These are phyloP conservation scores for Euleptes europaea DNA, from an alignment of 2,113 vertebrate genomes.

Conservation along the genomic window DNA sequence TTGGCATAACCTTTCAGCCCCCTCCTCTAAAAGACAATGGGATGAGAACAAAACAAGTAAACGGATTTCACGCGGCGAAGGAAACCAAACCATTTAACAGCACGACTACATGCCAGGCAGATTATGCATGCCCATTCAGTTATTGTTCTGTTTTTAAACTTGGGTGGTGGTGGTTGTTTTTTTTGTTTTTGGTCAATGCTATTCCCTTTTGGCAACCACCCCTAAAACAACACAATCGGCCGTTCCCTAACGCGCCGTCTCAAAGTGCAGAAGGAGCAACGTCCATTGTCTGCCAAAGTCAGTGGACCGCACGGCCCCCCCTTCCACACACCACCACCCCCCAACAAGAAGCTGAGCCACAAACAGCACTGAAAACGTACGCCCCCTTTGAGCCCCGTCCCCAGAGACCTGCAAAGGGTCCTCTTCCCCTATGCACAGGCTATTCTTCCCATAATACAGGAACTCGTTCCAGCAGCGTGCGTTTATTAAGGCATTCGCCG, in stretches of 20 bases:
- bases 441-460: not conserved
- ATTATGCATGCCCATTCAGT: fast-evolving
- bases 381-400: not conserved
- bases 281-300: not conserved
- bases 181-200: slow-evolving; percentile 1
- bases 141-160: not conserved
- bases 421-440: too few species aligned
- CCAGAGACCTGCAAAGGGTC: not conserved
- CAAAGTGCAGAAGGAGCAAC: not conserved
- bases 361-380: not conserved
- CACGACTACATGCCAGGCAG: not conserved
- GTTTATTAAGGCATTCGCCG: not conserved
- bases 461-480: not conserved
- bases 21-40: slow-evolving; percentile 15
- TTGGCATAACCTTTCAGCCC: not conserved
- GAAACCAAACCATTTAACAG: not conserved
- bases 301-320: not conserved
- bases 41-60: not conserved
- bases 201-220: not conserved
- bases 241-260: not conserved
- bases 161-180: too few species aligned
- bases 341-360: not conserved
- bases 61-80: not conserved
- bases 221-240: not conserved
- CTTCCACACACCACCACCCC: not conserved